These are phyloP conservation scores for Pterophyllum scalare DNA, from an alignment of 2,113 vertebrate species.

Conservation along the genomic window DNA sequence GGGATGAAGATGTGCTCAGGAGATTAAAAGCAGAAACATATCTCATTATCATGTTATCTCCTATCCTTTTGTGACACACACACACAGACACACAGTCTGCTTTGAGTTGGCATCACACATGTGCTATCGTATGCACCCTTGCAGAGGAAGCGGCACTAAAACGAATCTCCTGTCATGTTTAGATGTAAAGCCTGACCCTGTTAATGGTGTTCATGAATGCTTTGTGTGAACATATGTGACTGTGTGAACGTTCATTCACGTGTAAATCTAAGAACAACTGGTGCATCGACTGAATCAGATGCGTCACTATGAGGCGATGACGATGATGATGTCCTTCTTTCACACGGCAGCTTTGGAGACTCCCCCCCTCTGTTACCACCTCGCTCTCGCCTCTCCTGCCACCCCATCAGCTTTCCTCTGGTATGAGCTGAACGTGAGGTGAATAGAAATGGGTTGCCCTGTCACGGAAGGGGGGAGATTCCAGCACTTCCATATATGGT, in stretches of 20 bases:
- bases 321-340: neutral
- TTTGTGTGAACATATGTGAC: neutral
- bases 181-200: neutral
- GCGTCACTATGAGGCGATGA: slow-evolving; percentile 39
- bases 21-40: neutral
- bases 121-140: neutral
- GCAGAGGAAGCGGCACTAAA: neutral
- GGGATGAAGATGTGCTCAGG: neutral
- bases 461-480: slow-evolving; percentile 70
- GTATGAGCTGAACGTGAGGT: slow-evolving; percentile 56
- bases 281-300: neutral
- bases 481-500: slow-evolving; percentile 76
- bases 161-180: neutral
- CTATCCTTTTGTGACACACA: neutral
- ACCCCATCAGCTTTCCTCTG: slow-evolving; percentile 19
- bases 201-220: fast-evolving
- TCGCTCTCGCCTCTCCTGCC: neutral
- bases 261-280: neutral
- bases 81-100: fast-evolving
- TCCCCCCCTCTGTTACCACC: neutral
- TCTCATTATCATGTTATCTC: neutral
- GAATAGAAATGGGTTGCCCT: slow-evolving; percentile 67
- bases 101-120: neutral
- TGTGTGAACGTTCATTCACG: neutral
- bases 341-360: slow-evolving; percentile 15